phyloP scores from a whole-genome alignment of 2,888 invertebrate genomes.

The Harpalus rubripes region DNA sequence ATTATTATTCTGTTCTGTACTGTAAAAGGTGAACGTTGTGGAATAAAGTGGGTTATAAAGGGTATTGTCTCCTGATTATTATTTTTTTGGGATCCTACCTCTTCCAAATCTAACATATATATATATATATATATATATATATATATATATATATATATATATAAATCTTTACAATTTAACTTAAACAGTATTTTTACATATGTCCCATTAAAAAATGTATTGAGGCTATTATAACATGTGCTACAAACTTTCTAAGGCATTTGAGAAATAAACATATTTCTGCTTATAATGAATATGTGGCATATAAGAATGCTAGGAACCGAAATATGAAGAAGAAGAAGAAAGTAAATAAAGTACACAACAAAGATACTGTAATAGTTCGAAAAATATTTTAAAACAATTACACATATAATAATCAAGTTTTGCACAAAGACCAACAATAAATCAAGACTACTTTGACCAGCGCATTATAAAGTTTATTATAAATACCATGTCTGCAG shows the following conservation, averaged over 20 bases:
- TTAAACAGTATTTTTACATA: too few relatives aligned
- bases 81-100: too few relatives aligned
- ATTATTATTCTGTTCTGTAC: too few relatives aligned
- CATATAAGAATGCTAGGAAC: neutral
- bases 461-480: neutral
- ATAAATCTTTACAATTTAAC: too few relatives aligned
- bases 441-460: conserved; percentile 3
- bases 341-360: neutral
- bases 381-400: neutral
- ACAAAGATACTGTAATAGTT: neutral
- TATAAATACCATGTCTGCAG: neutral
- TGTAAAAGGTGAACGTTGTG: too few relatives aligned
- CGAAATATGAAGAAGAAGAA: neutral
- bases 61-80: too few relatives aligned
- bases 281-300: conserved; percentile 2
- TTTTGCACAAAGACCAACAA: neutral
- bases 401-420: neutral
- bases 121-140: too few relatives aligned
- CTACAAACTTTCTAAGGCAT: conserved; percentile 15
- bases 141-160: too few relatives aligned
- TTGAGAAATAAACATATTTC: conserved; percentile 5
- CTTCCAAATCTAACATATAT: too few relatives aligned
- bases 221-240: neutral
- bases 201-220: neutral
- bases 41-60: too few relatives aligned